Evolutionary conservation across 2,113 vertebrate genomes (phyloP).

Genomic region (Actenoides lindsayi): DNA sequence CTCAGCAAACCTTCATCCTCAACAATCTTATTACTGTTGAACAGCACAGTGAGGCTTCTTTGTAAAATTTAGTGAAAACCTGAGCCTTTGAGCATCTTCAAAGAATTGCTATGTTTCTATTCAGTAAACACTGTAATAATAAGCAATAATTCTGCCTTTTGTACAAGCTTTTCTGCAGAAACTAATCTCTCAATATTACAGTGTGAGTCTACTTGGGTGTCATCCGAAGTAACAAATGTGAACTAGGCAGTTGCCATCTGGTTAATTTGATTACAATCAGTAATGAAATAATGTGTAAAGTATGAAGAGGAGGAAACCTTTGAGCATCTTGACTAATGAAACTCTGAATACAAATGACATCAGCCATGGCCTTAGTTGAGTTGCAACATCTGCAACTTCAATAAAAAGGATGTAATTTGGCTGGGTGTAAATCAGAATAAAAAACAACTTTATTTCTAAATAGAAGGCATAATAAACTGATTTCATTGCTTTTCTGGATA

Average conservation of each 20-base stretch:
- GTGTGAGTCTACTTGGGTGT: background rate
- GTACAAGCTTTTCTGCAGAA: background rate
- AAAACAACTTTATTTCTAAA: background rate
- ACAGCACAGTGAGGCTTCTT: background rate
- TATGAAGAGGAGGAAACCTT: background rate
- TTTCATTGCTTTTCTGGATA: background rate
- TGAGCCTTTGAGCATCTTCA: background rate
- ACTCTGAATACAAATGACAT: background rate
- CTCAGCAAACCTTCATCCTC: background rate
- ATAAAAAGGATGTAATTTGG: background rate
- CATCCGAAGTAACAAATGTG: background rate
- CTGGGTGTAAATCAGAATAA: background rate
- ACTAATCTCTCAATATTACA: background rate
- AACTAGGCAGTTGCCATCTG: constrained; percentile 1
- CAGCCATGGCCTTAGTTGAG: background rate
- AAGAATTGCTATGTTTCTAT: background rate
- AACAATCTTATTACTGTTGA: background rate
- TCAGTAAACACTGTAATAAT: background rate
- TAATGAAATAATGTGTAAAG: background rate
- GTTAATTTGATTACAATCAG: background rate
- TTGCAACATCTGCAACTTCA: background rate
- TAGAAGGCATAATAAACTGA: background rate
- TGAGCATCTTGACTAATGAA: background rate
- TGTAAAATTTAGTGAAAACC: background rate
- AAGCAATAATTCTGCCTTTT: background rate